Base-by-base conservation (phyloP, 2,888 invertebrate genomes). In the Drosophila differens region DNA sequence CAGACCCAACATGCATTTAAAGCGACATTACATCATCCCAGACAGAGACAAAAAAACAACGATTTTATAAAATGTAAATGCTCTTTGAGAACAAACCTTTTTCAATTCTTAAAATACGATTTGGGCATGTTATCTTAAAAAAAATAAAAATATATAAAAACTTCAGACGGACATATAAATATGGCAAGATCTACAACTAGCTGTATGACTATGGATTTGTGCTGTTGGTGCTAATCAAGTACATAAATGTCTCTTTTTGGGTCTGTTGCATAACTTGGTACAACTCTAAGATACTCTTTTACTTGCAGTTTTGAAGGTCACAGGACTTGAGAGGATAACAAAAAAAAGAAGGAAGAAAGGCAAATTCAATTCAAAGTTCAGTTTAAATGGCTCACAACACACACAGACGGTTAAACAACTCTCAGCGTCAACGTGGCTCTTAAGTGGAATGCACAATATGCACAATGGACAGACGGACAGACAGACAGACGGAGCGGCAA, bases 301-400 rank as follows among this genome's bases (percentile, higher is more conserved):
- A 6, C 4, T 4, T 25, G 22, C 19, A 22, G 10, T 10, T 35
- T 7, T n/a, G n/a, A 25, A 28, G 28, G 19, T 4, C 37, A 37
- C 19, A n/a, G 28, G 7, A 4, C 28, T 37, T 7, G 12, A 12
- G 25, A 25, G 47, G 47, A 14, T 28, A 14, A 4, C 7, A 58
- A 33, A 28, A 6, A 33, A 28, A 9, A 35, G 28, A 53, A 25
- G 14, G 9, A 2, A n/a, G 25, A 6, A 39, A 65, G 41, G 44
- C 58, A 59, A 63, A 25, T 64, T 41, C 25, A 68, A 47, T 69
- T 69, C 60, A 58, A 76, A 77, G 63, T 72, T 64, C 77, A 79
- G 74, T 73, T 54, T 62, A 83, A 86, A 84, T 89, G 87, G 74
- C 75, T 82, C 68, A 70, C 57, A 70, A 71, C 58, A 64, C 68